Evolutionary conservation across 2,888 invertebrate genomes (phyloP), one percentile per base, ranked within the genome.

Genomic region (Archips crataeganus): DNA sequence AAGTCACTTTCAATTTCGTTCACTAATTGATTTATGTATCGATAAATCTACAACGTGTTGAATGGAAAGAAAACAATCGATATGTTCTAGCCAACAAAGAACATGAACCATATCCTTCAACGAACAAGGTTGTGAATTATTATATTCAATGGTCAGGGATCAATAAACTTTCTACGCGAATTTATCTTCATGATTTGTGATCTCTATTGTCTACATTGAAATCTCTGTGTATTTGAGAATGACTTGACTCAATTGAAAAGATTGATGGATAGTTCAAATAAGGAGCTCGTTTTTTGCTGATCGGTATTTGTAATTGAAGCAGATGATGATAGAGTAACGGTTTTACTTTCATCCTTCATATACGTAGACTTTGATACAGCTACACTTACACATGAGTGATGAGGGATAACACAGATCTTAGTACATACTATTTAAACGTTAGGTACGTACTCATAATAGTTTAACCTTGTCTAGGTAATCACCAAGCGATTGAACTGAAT

Each of bases 21-120:
- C 77, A 77, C 86, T 88, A 92, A 92, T 91, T 90, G 92, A 92
- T 93, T 90, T 86, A 84, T 87, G 89, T 86, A 79, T 75, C 82
- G 91, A 91, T 90, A 86, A 81, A 74, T 77, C 70, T 73, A 75
- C 79, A 77, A 82, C 77, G 82, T 79, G 83, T 85, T 81, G 77
- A 81, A 82, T 81, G 81, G 81, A 77, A 82, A 84, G 85, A 86
- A 86, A 87, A 84, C 79, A 71, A 77, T 76, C 70, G 73, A 79
- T 75, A 75, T 59, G 23, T 61, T 70, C 49, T n/a, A 72, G 13
- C 45, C 51, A 57, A 34, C 42, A 42, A 60, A 70, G 34, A 64
- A 54, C 69, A 36, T 65, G 34, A 36, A 64, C 65, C 60, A 23
- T 74, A 65, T 45, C 54, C 13, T 45, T 70, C 15, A 74, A 61